Base-by-base conservation (phyloP, 2,113 vertebrate species). In the Piaya cayana region DNA sequence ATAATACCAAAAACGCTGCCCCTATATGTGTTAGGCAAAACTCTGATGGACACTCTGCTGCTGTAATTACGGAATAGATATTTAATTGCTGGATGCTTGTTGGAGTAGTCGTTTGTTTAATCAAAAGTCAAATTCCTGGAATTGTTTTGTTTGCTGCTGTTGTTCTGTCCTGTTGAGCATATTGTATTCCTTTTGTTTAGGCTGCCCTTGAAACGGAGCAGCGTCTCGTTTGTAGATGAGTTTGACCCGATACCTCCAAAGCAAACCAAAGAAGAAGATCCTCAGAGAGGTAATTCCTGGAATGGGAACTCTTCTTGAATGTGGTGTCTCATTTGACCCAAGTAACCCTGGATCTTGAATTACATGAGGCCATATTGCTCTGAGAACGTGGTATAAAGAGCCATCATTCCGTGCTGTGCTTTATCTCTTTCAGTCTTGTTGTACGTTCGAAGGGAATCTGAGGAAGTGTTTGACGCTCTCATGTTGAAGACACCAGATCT, bases 381-480 rank as follows among this genome's bases (percentile, higher is more conserved):
- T 15, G 62, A 32, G 47, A 39, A 10, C 9, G 0, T 8, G n/a
- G 37, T 12, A 30, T 2, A 3, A 10, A 1, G 15, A 5, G 6
- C 26, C 21, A 50, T 12, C 63, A 12, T 6, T 1, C 87, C 26
- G 18, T 2, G 8, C 20, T 29, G 4, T 56, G 55, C n/a, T 29
- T 30, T 25, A 16, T 92, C 50, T 58, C 67, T 94, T 92, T 25
- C 96, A 99, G 99, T 99, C 70, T 96, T 99, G 82, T 74, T 99
- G 37, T 99, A 99, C 0, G 98, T 99, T 77, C 98, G 99, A 85
- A 98, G 98, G 65, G 98, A 98, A 84, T 67, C 98, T 0, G 99
- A 99, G 80, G 99, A 99, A 82, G 99, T 99, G 45, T 99, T 99
- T 5, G 99, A 99, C 4, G 99, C 99, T 2, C 99, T 99, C 88